phyloP scores from a whole-genome alignment of 2,797 vertebrate species.

The Cygnus olor region DNA sequence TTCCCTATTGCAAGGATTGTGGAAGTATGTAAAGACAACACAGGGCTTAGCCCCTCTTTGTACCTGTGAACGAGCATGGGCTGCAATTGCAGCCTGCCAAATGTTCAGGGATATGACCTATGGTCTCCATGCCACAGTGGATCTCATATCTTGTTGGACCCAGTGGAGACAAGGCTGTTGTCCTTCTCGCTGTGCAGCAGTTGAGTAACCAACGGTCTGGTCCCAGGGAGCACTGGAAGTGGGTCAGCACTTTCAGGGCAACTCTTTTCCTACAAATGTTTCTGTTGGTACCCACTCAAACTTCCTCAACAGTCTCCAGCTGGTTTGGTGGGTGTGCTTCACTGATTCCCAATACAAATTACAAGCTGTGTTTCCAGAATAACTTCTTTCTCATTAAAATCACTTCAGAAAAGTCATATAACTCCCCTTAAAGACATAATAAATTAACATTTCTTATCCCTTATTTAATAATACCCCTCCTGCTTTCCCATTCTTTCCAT shows the following conservation, averaged over 20 bases:
- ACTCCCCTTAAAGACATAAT: constrained; percentile 30
- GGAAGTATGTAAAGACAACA: neutral
- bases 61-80: neutral
- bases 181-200: too few relatives aligned
- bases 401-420: neutral
- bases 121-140: neutral
- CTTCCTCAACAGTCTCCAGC: neutral
- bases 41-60: neutral
- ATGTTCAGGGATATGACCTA: neutral
- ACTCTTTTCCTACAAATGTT: neutral
- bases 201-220: neutral
- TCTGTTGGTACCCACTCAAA: neutral
- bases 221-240: neutral
- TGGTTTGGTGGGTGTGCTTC: neutral
- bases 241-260: neutral
- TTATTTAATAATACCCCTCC: neutral
- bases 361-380: neutral
- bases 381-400: constrained; percentile 15
- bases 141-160: neutral
- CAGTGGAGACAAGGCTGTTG: neutral
- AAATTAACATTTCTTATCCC: neutral
- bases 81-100: neutral
- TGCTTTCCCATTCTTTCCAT: neutral
- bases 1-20: neutral
- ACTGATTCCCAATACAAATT: neutral